Evolutionary conservation across 2,113 vertebrate species (phyloP), one percentile per base, ranked within the genome.

Genomic region (Erythrocebus patas): DNA sequence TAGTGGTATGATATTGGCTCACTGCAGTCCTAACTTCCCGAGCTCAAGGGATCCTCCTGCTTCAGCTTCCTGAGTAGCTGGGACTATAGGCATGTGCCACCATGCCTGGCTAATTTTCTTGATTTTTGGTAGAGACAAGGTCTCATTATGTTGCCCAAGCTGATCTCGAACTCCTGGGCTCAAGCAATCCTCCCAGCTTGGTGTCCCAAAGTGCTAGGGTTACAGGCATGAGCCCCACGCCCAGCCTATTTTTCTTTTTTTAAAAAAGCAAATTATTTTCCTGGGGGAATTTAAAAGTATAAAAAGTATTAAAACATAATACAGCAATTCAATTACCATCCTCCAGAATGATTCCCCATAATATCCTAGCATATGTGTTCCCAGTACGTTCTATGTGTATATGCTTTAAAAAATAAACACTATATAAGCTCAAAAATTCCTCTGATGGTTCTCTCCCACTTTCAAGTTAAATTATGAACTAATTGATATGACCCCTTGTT

Each of bases 381-480:
- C 23, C 12, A 38, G 12, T 17, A 43, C 40, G 9, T 72, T 81
- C 35, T 50, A 18, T 80, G n/a, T 75, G 4, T 57, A 75, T 38
- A 18, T 32, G 27, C 12, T 55, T 76, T 57, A 43, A 76, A 93
- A 50, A 86, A 43, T 52, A 83, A 61, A 4, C 43, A 57, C 45
- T 52, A 32, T 4, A 75, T 81, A 79, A 73, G 6, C 5, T 45
- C 27, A 64, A 64, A 64, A 64, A 91, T 50, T 68, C 22, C 55
- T 92, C 57, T 66, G 25, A 75, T 52, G 55, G 38, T 84, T 88
- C 38, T 89, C 50, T 59, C 73, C 16, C 35, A 25, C 18, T 43
- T 92, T 95, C 66, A 59, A 87, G 30, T 95, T 73, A 89, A 61
- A 94, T 40, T 89, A 66, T 89, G 64, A 86, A 70, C 9, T 70